Conservation (phyloP, 2,888 invertebrate genomes). For the Galeopsomyia nigrocyanea region DNA sequence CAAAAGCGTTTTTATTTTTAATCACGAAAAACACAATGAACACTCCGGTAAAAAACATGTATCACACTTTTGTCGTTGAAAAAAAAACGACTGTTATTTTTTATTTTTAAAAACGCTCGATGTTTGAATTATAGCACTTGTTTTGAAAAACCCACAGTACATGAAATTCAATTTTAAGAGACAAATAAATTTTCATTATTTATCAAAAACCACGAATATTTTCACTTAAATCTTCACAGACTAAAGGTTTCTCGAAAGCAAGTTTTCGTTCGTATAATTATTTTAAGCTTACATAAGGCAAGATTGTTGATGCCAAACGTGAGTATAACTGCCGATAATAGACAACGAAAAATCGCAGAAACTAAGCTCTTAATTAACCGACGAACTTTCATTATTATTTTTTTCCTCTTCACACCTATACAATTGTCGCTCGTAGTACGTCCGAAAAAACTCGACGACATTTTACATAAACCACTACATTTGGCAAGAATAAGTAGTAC, state of each 20-base stretch:
- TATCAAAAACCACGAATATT: not conserved
- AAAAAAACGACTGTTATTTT: slow-evolving; percentile 38
- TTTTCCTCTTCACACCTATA: not conserved
- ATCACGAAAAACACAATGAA: slow-evolving; percentile 46
- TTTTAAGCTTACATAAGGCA: slow-evolving; percentile 32
- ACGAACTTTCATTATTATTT: slow-evolving; percentile 19
- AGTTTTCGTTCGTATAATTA: slow-evolving; percentile 1
- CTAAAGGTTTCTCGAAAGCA: slow-evolving; percentile 12
- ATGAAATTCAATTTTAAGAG: not conserved
- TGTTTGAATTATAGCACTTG: slow-evolving; percentile 22
- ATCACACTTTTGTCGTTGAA: slow-evolving; percentile 45
- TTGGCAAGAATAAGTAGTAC: not conserved
- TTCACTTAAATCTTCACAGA: not conserved
- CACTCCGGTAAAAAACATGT: slow-evolving; percentile 51
- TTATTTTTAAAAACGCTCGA: slow-evolving; percentile 30
- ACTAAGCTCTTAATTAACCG: slow-evolving; percentile 26
- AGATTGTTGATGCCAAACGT: slow-evolving; percentile 36
- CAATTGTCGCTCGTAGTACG: not conserved
- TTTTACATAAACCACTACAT: not conserved
- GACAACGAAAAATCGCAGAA: slow-evolving; percentile 24
- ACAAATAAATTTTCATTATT: not conserved
- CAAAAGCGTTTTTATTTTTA: slow-evolving; percentile 28
- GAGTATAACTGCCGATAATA: slow-evolving; percentile 23
- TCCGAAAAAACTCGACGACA: slow-evolving; percentile 6
- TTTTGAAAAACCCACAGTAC: slow-evolving; percentile 6